These are phyloP conservation scores for Dermatemys mawii DNA, from an alignment of 2,113 vertebrate genomes.

Conservation along the genomic window DNA sequence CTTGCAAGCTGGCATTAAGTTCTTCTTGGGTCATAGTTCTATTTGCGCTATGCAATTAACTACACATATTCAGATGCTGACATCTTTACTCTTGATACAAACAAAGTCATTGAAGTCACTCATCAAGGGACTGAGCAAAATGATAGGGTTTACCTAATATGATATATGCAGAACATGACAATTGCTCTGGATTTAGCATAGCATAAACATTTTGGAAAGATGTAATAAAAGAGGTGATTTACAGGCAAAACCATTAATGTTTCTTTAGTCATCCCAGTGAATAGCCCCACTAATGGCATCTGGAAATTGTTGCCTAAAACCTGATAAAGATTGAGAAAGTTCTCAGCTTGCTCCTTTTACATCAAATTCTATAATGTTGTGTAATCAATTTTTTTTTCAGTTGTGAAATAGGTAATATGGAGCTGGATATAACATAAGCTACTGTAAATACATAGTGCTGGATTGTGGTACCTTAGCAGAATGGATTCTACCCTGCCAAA, in stretches of 20 bases:
- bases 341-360: not conserved
- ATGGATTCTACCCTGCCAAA: not conserved
- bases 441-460: not conserved
- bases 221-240: not conserved
- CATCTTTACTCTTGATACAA: not conserved
- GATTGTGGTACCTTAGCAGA: not conserved
- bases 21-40: too few relatives aligned
- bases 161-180: not conserved
- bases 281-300: not conserved
- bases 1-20: too few relatives aligned
- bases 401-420: not conserved
- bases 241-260: not conserved
- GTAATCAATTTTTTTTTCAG: not conserved
- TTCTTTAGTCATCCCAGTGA: not conserved
- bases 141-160: not conserved
- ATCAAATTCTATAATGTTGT: not conserved
- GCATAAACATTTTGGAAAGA: not conserved
- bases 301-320: not conserved
- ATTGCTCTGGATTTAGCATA: not conserved
- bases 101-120: not conserved
- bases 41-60: not conserved
- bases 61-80: not conserved
- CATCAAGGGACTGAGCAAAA: not conserved
- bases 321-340: not conserved
- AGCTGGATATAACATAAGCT: accelerated